Base-by-base conservation (phyloP, 1,140 invertebrate species). In the Oscheius sp. region DNA sequence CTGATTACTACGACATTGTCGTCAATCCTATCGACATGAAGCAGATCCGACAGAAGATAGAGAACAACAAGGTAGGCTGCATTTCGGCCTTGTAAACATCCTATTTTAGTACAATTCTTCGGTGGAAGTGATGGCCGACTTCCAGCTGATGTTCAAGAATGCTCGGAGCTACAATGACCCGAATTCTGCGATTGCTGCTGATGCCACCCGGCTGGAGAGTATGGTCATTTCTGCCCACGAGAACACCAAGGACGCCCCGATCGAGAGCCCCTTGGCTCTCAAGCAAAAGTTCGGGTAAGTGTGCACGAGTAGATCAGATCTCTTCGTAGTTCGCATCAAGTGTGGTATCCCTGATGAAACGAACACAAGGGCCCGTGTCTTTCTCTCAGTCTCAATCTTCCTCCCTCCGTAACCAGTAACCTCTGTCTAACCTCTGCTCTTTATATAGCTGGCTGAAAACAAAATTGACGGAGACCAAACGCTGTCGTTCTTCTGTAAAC, bases 1-100 rank as follows among this genome's bases (percentile, higher is more conserved):
- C 95, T 0, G 94, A 97, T 84, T 99, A 98, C 85, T 99, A 96
- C 84, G 93, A 98, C 85, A 90, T 97, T 0, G 99, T 99, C 31
- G 95, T 94, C 81, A 91, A 92, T 76, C 96, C 96, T 0, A 94
- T 99, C 80, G 94, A 98, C 84, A 91, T 99, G 90, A 94, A 95
- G 79, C 91, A 91, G 77, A 97, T 99, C 75, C 90, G 91, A 0
- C 90, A 92, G 46, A 94, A 93, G 81, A 87, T 97, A 46, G 92
- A 92, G 84, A 90, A 89, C 15, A 79, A 78, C 45, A 78, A 78
- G 49, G 77, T 68, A 29, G 26, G n/a, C 13, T 26, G 42, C 3
- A 28, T 28, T 46, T 15, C 42, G 34, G n/a, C 18, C 34, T n/a
- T 55, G 7, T 10, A 67, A 18, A 58, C 20, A 13, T 10, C 64